These are phyloP conservation scores for Sterrhoptilus dennistouni DNA, from an alignment of 2,113 vertebrate genomes.

Conservation along the genomic window DNA sequence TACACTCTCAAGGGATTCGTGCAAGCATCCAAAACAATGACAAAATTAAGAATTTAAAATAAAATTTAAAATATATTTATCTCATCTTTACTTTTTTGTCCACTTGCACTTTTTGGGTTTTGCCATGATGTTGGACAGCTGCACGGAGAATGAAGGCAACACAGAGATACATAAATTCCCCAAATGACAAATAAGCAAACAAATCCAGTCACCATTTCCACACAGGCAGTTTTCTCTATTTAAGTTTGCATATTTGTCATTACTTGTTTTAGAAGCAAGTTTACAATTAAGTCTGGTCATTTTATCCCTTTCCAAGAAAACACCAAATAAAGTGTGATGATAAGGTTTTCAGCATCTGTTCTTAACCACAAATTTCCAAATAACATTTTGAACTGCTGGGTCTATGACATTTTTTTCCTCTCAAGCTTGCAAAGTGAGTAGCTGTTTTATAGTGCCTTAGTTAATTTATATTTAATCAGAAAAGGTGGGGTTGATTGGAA, in stretches of 20 bases:
- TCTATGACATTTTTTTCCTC: background rate
- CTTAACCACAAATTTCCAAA: background rate
- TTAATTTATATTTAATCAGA: background rate
- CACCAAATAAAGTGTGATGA: background rate
- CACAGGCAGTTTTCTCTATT: background rate
- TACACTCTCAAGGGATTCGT: rapidly evolving
- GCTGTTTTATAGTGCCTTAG: background rate
- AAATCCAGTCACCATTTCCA: background rate
- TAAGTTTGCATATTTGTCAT: background rate
- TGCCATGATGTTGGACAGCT: background rate
- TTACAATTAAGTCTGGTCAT: background rate
- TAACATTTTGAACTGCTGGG: background rate
- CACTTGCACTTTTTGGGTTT: background rate
- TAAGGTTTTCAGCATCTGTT: background rate
- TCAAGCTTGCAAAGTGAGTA: background rate
- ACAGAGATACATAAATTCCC: background rate
- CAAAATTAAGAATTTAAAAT: background rate
- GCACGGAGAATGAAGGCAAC: background rate
- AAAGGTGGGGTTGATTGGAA: background rate
- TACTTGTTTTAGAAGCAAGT: background rate
- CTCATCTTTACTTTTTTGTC: background rate
- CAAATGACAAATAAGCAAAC: background rate
- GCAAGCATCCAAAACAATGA: background rate
- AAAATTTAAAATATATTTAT: background rate
- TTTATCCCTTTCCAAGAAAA: background rate